A percentile compares a stretch with the other conserved stretches of the same genome.
Conservation (phyloP, 2,797 vertebrate genomes). For the Betta splendens region DNA sequence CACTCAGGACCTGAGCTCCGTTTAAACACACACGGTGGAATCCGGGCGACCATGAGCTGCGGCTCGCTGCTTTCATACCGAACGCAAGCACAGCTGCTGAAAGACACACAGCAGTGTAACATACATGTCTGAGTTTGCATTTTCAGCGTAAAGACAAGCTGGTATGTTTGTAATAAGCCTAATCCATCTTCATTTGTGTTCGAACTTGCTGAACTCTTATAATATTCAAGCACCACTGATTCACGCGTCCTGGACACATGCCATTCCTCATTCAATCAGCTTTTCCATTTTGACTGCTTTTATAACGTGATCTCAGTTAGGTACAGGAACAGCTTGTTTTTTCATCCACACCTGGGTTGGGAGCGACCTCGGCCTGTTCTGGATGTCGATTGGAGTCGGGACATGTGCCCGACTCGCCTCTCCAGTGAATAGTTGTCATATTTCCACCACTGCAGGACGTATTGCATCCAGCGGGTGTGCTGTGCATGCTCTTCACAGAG, state of each 20-base stretch:
- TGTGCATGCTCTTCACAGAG: constrained; percentile 9
- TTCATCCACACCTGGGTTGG: too few relatives aligned
- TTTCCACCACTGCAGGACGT: constrained; percentile 44
- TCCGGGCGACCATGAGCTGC: constrained; percentile 28
- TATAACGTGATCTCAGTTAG: constrained; percentile 66
- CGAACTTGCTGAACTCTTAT: constrained; percentile 74
- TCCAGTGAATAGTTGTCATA: constrained; percentile 35
- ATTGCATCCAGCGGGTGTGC: constrained; percentile 13
- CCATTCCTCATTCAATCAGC: constrained; percentile 71
- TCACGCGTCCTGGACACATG: constrained; percentile 66
- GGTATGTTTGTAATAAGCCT: constrained; percentile 57
- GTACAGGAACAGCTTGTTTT: constrained; percentile 65
- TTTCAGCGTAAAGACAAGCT: constrained; percentile 37
- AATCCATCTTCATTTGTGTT: constrained; percentile 76
- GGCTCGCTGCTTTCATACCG: constrained; percentile 46
- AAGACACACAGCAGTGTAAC: constrained; percentile 43
- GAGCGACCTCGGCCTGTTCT: too few relatives aligned
- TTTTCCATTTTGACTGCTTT: constrained; percentile 73
- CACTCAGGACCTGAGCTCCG: constrained; percentile 16
- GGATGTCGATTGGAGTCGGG: too few relatives aligned
- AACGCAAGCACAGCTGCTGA: constrained; percentile 37
- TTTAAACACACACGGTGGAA: constrained; percentile 34
- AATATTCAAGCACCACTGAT: constrained; percentile 64
- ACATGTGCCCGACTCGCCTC: constrained; percentile 18
- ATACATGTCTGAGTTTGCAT: constrained; percentile 52